A percentile compares a stretch with the other conserved stretches of the same genome.
phyloP scores from a whole-genome alignment of 2,888 invertebrate genomes.

The Zygothrica quintamaculata region DNA sequence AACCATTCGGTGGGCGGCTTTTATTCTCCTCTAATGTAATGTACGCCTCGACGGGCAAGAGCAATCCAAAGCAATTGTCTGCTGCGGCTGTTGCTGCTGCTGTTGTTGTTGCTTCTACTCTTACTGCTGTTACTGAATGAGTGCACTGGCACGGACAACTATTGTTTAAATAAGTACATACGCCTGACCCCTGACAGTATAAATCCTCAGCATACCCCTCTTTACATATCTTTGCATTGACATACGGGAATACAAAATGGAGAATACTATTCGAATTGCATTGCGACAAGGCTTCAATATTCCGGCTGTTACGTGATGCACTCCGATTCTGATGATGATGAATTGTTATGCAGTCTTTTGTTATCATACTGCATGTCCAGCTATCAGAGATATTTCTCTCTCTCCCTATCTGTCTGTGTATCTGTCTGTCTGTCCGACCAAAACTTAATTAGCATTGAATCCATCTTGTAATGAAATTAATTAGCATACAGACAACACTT shows the following conservation, averaged over 20 bases:
- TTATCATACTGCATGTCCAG: conserved; percentile 5
- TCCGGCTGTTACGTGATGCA: conserved; percentile 47
- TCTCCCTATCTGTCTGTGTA: neutral
- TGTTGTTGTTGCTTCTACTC: too few species aligned
- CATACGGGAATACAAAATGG: conserved; percentile 64
- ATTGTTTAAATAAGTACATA: conserved; percentile 64
- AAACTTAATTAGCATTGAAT: conserved; percentile 50
- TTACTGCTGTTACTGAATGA: conserved; percentile 35
- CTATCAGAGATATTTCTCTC: neutral
- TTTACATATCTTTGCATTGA: conserved; percentile 24
- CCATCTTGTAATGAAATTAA: conserved; percentile 50
- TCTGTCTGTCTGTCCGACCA: conserved; percentile 27
- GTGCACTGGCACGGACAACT: conserved; percentile 44
- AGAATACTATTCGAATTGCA: conserved; percentile 54
- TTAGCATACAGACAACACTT: conserved; percentile 35
- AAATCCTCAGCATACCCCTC: too few species aligned
- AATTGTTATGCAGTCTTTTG: conserved; percentile 48
- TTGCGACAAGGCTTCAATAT: conserved; percentile 53
- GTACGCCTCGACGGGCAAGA: conserved; percentile 60
- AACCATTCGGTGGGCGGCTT: conserved; percentile 44
- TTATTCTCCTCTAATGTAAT: conserved; percentile 58
- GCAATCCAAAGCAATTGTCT: conserved; percentile 62
- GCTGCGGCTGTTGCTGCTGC: conserved; percentile 26
- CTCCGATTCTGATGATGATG: conserved; percentile 47
- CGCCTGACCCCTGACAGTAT: neutral